A percentile compares a stretch with the other conserved stretches of the same genome.
Conservation (phyloP, 2,113 vertebrate genomes). For the Xenopus laevis region DNA sequence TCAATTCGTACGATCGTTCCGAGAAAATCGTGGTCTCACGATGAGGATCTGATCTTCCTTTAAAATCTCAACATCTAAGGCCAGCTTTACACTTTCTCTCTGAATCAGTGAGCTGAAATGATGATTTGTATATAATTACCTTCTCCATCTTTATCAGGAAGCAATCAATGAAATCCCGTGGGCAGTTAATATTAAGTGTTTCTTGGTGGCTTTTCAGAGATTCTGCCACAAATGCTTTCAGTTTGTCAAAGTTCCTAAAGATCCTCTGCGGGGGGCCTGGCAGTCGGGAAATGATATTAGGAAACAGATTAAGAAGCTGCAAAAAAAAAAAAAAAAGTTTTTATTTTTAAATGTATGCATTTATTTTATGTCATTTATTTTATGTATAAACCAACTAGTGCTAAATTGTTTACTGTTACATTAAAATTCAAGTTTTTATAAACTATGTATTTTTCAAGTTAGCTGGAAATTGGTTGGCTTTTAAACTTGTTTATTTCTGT, state of each 20-base stretch:
- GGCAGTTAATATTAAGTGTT: slow-evolving; percentile 52
- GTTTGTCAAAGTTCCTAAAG: slow-evolving; percentile 45
- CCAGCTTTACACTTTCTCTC: too few species aligned
- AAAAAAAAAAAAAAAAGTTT: neutral
- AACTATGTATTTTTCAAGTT: too few species aligned
- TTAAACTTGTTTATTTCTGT: too few species aligned
- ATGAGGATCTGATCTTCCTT: too few species aligned
- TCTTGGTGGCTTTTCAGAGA: slow-evolving; percentile 47
- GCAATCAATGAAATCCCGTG: slow-evolving; percentile 59
- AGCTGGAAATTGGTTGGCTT: too few species aligned
- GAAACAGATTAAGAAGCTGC: slow-evolving; percentile 59
- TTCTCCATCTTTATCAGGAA: slow-evolving; percentile 57
- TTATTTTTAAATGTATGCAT: neutral
- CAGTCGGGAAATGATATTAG: slow-evolving; percentile 49
- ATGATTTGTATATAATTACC: slow-evolving; percentile 44
- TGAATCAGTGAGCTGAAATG: too few species aligned
- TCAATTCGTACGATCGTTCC: too few species aligned
- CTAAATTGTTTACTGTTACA: too few species aligned
- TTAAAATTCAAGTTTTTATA: too few species aligned
- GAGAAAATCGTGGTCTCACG: too few species aligned
- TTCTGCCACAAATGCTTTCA: slow-evolving; percentile 50
- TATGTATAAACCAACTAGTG: too few species aligned
- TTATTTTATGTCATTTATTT: neutral
- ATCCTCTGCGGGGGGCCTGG: slow-evolving; percentile 53
- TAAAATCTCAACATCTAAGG: too few species aligned